These are phyloP conservation scores for Lagocephalus sceleratus DNA, from an alignment of 2,797 vertebrate genomes.

Conservation along the genomic window DNA sequence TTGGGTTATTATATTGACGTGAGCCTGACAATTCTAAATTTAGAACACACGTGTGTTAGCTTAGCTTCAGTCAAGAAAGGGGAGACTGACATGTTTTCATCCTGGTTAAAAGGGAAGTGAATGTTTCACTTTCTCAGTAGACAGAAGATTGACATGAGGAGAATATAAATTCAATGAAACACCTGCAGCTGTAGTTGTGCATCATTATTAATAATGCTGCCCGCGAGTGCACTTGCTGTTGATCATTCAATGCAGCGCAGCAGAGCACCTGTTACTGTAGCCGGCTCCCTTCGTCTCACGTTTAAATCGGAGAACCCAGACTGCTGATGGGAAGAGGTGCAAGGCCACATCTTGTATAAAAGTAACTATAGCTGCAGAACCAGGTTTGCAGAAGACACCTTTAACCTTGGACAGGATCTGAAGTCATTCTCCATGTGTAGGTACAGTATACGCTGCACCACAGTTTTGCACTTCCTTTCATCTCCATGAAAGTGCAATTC, in stretches of 20 bases:
- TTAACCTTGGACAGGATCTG: too few relatives aligned
- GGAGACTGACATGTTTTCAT: slow-evolving; percentile 4
- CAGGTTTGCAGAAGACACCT: too few relatives aligned
- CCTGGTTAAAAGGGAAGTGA: too few relatives aligned
- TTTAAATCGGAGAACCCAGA: slow-evolving; percentile 7
- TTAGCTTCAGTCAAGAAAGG: slow-evolving; percentile 12
- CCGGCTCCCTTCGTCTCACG: slow-evolving; percentile 31
- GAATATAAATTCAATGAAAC: neutral
- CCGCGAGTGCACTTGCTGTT: slow-evolving; percentile 5
- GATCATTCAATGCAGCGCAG: slow-evolving; percentile 1
- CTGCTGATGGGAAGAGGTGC: neutral
- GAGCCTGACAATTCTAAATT: slow-evolving; percentile 48
- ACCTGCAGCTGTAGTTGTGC: neutral
- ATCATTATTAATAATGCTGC: slow-evolving; percentile 1
- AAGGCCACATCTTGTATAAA: slow-evolving; percentile 2
- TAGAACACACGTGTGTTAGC: slow-evolving; percentile 33
- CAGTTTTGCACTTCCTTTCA: too few relatives aligned
- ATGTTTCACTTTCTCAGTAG: slow-evolving; percentile 18
- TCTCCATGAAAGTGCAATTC: too few relatives aligned
- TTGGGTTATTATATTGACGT: slow-evolving; percentile 27
- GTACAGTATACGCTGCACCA: too few relatives aligned
- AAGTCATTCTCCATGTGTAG: too few relatives aligned
- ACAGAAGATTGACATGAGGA: neutral
- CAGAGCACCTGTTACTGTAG: slow-evolving; percentile 51
- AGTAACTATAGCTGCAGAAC: neutral